Evolutionary conservation across 2,888 invertebrate genomes (phyloP), one percentile per base, ranked within the genome.

Genomic region (Agrochola lychnidis): DNA sequence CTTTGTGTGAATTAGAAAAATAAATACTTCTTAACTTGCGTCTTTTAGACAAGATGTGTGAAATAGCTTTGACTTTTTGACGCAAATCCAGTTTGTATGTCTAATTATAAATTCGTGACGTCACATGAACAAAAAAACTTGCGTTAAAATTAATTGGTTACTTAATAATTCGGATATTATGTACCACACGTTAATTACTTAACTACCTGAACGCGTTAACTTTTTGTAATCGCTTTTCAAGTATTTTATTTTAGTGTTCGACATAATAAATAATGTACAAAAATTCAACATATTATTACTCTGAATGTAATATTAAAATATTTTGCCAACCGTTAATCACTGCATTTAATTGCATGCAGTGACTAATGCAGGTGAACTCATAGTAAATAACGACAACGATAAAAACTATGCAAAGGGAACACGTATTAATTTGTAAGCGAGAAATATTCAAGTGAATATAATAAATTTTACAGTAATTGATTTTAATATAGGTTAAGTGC

Each of bases 401-500:
- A 74, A 81, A 84, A 79, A 79, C 42, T 69, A 79, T 68, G 76
- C 53, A 70, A 61, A 56, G 40, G 59, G 64, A 64, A 36, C 82
- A 68, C 56, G 30, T 66, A 72, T 42, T 77, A 86, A 83, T 79
- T 83, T 75, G 51, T 74, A 42, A 62, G 12, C 53, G 0, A 75
- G 70, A 79, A 83, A 79, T 76, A 75, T 74, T 63, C 30, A 63
- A 69, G 25, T 59, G 30, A 56, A 59, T 40, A 69, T 30, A 82
- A 79, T 82, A 67, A 71, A 79, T 82, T 82, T 62, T 61, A 69
- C 62, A 48, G 53, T 68, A 83, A 86, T 76, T 45, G 53, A 77
- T 69, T 79, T 61, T 64, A 19, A 79, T 69, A 83, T 84, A 86
- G 86, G 80, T 83, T 81, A 83, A 80, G 22, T 72, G 69, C 67